A percentile compares a stretch with the other conserved stretches of the same genome.
Conservation (phyloP, 2,797 vertebrate species). For the Mormyrops attenuatus region DNA sequence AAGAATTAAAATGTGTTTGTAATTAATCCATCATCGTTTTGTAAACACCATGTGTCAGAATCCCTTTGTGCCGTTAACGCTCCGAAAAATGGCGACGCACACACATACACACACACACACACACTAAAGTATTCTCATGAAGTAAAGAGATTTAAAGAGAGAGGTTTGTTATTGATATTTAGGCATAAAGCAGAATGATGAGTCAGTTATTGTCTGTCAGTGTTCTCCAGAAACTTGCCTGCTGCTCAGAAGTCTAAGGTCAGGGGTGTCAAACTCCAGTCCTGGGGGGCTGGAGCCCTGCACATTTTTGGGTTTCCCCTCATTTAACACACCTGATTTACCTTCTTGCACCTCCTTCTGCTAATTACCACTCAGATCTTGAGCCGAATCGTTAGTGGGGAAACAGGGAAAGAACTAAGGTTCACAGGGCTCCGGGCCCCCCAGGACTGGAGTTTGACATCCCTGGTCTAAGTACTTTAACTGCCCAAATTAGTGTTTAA, state of each 20-base stretch:
- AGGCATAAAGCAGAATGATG: not conserved
- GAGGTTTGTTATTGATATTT: not conserved
- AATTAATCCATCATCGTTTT: slow-evolving; percentile 43
- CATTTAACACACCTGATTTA: too few relatives aligned
- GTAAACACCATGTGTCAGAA: slow-evolving; percentile 46
- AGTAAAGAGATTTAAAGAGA: slow-evolving; percentile 23
- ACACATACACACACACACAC: not conserved
- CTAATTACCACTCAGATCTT: too few relatives aligned
- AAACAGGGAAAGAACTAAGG: too few relatives aligned
- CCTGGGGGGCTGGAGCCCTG: too few relatives aligned
- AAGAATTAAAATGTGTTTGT: slow-evolving; percentile 40
- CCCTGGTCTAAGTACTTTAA: not conserved
- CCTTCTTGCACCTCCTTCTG: too few relatives aligned
- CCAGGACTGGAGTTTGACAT: too few relatives aligned
- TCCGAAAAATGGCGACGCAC: slow-evolving; percentile 8
- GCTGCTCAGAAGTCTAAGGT: not conserved
- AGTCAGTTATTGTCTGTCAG: not conserved
- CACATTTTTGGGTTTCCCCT: too few relatives aligned
- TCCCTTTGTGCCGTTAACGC: not conserved
- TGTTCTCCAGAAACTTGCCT: slow-evolving; percentile 22
- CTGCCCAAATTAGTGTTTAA: slow-evolving; percentile 1
- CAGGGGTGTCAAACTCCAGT: too few relatives aligned
- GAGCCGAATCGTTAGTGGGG: too few relatives aligned
- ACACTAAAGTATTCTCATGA: not conserved
- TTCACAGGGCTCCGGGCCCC: too few relatives aligned